Evolutionary conservation across 2,797 vertebrate species (phyloP).

Genomic region (Thunnus albacares): DNA sequence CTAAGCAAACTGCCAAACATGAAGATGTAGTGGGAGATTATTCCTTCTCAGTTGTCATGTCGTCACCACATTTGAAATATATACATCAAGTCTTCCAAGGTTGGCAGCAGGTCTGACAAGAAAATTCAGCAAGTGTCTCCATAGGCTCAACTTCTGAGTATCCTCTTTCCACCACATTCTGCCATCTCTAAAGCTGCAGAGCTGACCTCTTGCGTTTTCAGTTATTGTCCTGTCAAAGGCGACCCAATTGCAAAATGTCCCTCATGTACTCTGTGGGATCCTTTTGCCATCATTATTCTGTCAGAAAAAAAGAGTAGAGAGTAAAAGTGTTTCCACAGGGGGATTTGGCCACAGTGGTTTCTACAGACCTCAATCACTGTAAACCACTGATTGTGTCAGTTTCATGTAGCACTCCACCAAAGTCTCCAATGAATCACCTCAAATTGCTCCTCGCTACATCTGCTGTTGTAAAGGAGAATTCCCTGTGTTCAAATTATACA

Average conservation of each 20-base stretch:
- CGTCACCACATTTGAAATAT: not conserved
- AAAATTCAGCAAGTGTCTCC: not conserved
- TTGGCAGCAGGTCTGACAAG: not conserved
- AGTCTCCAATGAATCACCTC: not conserved
- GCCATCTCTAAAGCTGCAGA: not conserved
- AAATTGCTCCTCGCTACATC: not conserved
- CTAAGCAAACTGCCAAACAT: not conserved
- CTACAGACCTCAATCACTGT: not conserved
- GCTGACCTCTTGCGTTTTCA: conserved; percentile 5
- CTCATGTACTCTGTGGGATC: not conserved
- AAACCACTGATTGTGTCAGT: conserved; percentile 17
- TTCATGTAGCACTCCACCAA: not conserved
- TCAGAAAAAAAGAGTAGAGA: not conserved
- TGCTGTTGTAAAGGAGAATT: conserved; percentile 7
- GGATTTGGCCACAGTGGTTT: conserved; percentile 1
- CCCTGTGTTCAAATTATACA: not conserved
- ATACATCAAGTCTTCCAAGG: not conserved
- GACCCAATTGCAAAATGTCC: not conserved
- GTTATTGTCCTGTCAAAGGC: not conserved
- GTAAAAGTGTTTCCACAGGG: not conserved
- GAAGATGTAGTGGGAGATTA: not conserved
- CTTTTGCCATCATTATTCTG: not conserved
- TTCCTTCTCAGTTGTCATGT: not conserved
- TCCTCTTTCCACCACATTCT: conserved; percentile 1
- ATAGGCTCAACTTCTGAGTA: not conserved